phyloP scores from a whole-genome alignment of 2,797 vertebrate species.

The Sebastes matsubarae region DNA sequence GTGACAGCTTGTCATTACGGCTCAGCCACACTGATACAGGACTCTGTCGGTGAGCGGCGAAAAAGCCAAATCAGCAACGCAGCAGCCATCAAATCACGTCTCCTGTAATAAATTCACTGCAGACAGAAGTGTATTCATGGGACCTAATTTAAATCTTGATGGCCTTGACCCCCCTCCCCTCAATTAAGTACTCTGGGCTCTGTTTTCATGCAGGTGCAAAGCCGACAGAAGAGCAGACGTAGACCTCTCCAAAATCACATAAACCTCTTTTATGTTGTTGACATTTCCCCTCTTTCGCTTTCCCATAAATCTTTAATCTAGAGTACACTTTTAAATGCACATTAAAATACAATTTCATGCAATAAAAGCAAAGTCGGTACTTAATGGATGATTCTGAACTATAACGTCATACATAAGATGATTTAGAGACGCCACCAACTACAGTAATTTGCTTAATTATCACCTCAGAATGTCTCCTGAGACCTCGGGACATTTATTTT shows the following conservation, averaged over 20 bases:
- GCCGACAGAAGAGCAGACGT: not conserved
- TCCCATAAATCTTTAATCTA: not conserved
- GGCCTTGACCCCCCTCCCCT: not conserved
- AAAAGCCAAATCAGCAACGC: conserved; percentile 22
- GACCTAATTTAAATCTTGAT: conserved; percentile 9
- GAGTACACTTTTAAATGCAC: not conserved
- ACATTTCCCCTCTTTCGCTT: not conserved
- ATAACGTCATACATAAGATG: not conserved
- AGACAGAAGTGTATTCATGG: conserved; percentile 12
- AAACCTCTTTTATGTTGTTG: conserved; percentile 7
- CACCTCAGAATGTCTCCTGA: not conserved
- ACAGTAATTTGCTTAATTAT: not conserved
- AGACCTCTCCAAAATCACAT: not conserved
- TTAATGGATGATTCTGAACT: not conserved
- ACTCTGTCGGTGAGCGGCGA: conserved; percentile 11
- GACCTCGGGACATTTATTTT: not conserved
- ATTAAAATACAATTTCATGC: conserved; percentile 7
- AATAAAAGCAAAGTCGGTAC: not conserved
- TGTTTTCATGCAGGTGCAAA: conserved; percentile 25
- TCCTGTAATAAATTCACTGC: conserved; percentile 4
- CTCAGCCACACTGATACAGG: conserved; percentile 26
- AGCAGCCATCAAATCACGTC: conserved; percentile 11
- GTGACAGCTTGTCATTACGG: conserved; percentile 48
- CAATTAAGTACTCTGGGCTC: conserved; percentile 4
- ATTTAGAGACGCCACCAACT: not conserved